Percentiles rank a stretch among this genome's conserved stretches.
phyloP scores from a whole-genome alignment of 2,888 invertebrate genomes.

The Stenodera caucasica region DNA sequence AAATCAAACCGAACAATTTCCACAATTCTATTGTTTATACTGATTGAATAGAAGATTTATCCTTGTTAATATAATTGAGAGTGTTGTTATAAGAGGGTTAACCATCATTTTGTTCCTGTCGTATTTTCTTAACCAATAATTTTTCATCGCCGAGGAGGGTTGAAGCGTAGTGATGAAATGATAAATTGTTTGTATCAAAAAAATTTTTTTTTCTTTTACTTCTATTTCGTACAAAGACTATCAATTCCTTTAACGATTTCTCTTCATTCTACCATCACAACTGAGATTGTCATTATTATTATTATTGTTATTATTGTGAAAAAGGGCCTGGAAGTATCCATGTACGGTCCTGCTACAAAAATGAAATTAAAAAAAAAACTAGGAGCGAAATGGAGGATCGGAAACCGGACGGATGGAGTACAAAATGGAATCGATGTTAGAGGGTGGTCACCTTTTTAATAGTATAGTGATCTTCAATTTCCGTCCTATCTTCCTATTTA shows the following conservation, averaged over 20 bases:
- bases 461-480: background rate
- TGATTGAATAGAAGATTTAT: background rate
- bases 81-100: background rate
- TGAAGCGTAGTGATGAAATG: background rate
- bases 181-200: background rate
- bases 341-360: too few relatives aligned
- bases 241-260: too few relatives aligned
- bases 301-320: background rate
- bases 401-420: background rate
- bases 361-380: background rate
- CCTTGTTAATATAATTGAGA: background rate
- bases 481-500: background rate
- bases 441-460: background rate
- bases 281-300: background rate
- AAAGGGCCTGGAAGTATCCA: too few relatives aligned
- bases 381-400: background rate
- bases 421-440: background rate
- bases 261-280: too few relatives aligned
- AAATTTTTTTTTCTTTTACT: background rate
- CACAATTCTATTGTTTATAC: background rate
- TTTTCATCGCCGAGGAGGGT: background rate
- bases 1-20: background rate
- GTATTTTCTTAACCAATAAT: background rate
- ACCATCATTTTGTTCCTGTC: constrained; percentile 5
- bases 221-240: background rate